Conservation (phyloP, 2,888 invertebrate genomes). For the Cryptus armator region DNA sequence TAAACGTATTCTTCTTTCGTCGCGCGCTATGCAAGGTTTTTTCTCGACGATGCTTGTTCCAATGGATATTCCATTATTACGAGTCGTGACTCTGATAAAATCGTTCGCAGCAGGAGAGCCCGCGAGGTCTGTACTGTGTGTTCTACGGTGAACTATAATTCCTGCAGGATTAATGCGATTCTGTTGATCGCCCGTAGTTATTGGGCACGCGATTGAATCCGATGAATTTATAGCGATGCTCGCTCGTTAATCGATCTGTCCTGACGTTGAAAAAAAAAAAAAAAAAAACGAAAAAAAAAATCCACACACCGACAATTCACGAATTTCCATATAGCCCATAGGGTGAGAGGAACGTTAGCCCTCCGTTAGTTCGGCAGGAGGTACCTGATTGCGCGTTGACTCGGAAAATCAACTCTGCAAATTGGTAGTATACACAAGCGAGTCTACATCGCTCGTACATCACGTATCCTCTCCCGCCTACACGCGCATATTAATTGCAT, state of each 20-base stretch:
- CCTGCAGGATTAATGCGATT: not conserved
- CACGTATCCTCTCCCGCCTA: slow-evolving; percentile 23
- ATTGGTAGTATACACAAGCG: slow-evolving; percentile 59
- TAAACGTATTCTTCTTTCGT: not conserved
- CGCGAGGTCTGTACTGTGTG: not conserved
- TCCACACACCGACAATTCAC: not conserved
- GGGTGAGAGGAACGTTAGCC: slow-evolving; percentile 25
- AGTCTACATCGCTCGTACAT: slow-evolving; percentile 35
- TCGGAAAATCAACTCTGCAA: slow-evolving; percentile 76
- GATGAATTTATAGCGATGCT: slow-evolving; percentile 34
- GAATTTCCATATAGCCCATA: slow-evolving; percentile 42
- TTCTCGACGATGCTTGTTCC: not conserved
- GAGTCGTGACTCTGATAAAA: not conserved
- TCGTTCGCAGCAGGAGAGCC: not conserved
- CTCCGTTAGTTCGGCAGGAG: slow-evolving; percentile 22
- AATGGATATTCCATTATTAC: not conserved
- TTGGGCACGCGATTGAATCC: slow-evolving; percentile 17
- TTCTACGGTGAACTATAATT: not conserved
- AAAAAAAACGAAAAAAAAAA: slow-evolving; percentile 25
- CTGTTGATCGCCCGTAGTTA: slow-evolving; percentile 7
- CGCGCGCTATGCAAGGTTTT: not conserved
- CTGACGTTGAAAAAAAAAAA: slow-evolving; percentile 19
- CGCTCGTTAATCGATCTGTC: slow-evolving; percentile 52
- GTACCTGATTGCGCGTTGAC: slow-evolving; percentile 73
- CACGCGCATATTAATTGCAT: slow-evolving; percentile 46